These are phyloP conservation scores for Scrobipalpa atriplicella DNA, from an alignment of 2,888 invertebrate species.

Conservation along the genomic window DNA sequence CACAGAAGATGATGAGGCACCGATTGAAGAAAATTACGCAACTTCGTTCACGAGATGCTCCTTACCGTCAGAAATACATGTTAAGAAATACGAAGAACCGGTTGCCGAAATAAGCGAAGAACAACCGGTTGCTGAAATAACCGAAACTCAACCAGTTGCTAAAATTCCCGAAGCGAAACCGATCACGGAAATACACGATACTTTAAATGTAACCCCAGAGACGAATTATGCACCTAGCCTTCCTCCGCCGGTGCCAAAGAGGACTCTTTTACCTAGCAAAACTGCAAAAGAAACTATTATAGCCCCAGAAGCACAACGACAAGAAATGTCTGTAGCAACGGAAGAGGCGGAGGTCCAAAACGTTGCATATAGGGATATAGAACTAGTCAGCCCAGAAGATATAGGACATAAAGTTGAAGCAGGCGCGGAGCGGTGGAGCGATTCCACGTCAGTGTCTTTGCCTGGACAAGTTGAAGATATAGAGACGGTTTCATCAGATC, in stretches of 20 bases:
- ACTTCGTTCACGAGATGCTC: background rate
- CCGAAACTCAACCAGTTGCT: background rate
- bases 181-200: background rate
- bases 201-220: background rate
- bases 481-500: constrained; percentile 48
- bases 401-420: constrained; percentile 51
- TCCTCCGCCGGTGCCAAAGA: constrained; percentile 21
- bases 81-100: background rate
- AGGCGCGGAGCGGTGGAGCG: constrained; percentile 53
- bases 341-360: constrained; percentile 18
- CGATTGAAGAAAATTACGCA: background rate
- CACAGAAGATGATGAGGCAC: background rate
- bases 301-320: background rate
- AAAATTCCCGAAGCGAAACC: background rate
- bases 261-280: constrained; percentile 2
- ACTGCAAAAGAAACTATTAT: background rate
- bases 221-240: background rate
- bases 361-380: constrained; percentile 39
- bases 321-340: background rate
- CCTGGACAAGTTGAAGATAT: constrained; percentile 46
- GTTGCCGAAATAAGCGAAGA: background rate
- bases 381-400: constrained; percentile 53
- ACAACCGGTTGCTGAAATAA: background rate
- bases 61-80: background rate
- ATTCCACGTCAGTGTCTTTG: constrained; percentile 49